These are phyloP conservation scores for Drusus annulatus DNA, from an alignment of 1,140 invertebrate genomes.

Conservation along the genomic window DNA sequence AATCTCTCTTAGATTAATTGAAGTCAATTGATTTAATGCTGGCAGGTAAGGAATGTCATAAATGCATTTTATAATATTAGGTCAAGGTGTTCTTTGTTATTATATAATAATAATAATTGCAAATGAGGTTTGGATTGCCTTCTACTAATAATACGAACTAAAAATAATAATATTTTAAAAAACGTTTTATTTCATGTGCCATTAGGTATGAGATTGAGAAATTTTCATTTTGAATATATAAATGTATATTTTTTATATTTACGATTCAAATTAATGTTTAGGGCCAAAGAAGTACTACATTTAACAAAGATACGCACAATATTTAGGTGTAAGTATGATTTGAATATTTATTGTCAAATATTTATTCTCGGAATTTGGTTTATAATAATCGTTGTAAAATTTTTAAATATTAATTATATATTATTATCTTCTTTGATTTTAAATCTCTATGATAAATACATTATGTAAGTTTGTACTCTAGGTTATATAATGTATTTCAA, in stretches of 20 bases:
- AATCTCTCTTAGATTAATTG: constrained; percentile 29
- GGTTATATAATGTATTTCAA: constrained; percentile 50
- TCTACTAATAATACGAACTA: constrained; percentile 9
- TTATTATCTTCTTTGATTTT: constrained; percentile 25
- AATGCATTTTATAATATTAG: constrained; percentile 49
- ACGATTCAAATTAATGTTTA: constrained; percentile 29
- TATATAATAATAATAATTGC: constrained; percentile 11
- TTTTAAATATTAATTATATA: constrained; percentile 17
- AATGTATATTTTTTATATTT: constrained; percentile 40
- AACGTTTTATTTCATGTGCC: constrained; percentile 28
- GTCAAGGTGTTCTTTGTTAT: constrained; percentile 50
- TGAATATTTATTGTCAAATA: constrained; percentile 29
- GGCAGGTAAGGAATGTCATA: constrained; percentile 3
- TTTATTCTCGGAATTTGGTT: not conserved
- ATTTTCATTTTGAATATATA: constrained; percentile 21
- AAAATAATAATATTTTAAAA: not conserved
- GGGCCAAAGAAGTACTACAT: constrained; percentile 43
- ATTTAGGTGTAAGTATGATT: constrained; percentile 50
- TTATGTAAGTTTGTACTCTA: not conserved
- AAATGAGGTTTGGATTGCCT: constrained; percentile 20
- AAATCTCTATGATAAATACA: constrained; percentile 7
- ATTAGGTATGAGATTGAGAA: constrained; percentile 31
- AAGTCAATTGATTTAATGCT: not conserved
- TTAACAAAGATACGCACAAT: constrained; percentile 51
- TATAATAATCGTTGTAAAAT: not conserved